Percentiles rank a stretch among this genome's conserved stretches.
phyloP scores from a whole-genome alignment of 1,140 invertebrate species.

The Papilio machaon region DNA sequence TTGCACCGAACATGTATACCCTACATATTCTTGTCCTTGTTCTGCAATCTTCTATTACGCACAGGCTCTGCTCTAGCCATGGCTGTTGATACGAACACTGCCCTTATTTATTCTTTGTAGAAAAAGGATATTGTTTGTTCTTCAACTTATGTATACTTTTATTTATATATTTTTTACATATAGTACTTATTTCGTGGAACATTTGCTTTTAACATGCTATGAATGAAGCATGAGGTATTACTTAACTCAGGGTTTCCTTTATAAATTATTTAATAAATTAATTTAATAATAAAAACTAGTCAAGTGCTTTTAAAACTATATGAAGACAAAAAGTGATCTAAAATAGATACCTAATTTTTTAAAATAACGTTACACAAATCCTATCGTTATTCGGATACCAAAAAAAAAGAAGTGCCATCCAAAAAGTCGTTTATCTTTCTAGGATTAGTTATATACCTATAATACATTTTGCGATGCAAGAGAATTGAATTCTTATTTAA shows the following conservation, averaged over 20 bases:
- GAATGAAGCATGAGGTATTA: not conserved
- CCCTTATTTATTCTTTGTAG: too few species aligned
- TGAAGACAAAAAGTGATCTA: constrained; percentile 76
- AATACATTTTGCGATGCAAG: constrained; percentile 77
- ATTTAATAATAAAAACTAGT: constrained; percentile 43
- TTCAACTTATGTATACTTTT: too few species aligned
- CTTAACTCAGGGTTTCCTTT: constrained; percentile 17
- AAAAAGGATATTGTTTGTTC: too few species aligned
- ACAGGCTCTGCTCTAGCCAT: too few species aligned
- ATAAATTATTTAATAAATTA: not conserved
- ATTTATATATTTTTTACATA: too few species aligned
- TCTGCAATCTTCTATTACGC: too few species aligned
- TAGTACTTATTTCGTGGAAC: too few species aligned
- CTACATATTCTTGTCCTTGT: too few species aligned
- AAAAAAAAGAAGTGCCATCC: constrained; percentile 73
- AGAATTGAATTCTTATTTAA: constrained; percentile 78
- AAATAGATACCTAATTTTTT: constrained; percentile 58
- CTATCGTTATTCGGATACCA: constrained; percentile 47
- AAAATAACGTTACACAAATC: constrained; percentile 39
- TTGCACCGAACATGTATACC: too few species aligned
- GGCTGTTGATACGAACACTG: too few species aligned
- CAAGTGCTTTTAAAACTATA: constrained; percentile 40
- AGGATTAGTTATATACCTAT: constrained; percentile 66
- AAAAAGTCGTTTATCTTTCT: constrained; percentile 68
- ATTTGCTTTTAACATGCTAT: not conserved